These are phyloP conservation scores for Amphiura filiformis DNA, from an alignment of 35 echinoderm and acorn worm species.

Conservation along the genomic window DNA sequence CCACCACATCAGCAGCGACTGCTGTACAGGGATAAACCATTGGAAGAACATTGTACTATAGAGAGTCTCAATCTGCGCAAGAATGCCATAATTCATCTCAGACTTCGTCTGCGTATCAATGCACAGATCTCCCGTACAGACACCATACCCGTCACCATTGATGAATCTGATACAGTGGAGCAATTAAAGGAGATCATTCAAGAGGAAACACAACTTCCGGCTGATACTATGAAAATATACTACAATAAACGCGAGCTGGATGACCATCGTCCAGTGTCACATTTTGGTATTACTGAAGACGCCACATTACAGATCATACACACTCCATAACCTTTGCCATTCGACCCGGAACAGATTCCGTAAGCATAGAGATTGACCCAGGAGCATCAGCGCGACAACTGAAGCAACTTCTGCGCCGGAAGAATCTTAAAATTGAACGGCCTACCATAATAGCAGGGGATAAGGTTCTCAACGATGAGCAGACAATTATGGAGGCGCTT, in stretches of 20 bases:
- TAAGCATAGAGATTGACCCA: background rate
- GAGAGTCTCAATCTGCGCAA: constrained; percentile 34
- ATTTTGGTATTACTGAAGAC: background rate
- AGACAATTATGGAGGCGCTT: background rate
- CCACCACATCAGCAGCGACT: constrained; percentile 58
- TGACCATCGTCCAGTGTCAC: background rate
- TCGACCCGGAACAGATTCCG: background rate
- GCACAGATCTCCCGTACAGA: constrained; percentile 10
- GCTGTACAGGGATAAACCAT: constrained; percentile 13
- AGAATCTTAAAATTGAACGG: background rate
- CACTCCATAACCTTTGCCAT: background rate
- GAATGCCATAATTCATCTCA: constrained; percentile 34
- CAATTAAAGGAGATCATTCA: constrained; percentile 23
- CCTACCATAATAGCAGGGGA: background rate
- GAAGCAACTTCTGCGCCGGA: background rate
- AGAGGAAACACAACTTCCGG: constrained; percentile 29
- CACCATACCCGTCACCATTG: constrained; percentile 7
- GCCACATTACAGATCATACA: background rate
- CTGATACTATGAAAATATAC: constrained; percentile 27
- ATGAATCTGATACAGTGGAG: constrained; percentile 15
- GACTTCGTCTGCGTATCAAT: constrained; percentile 1
- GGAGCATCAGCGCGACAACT: background rate
- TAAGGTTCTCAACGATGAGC: background rate
- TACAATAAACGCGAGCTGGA: background rate
- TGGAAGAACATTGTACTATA: constrained; percentile 41